Percentiles rank a stretch among this genome's conserved stretches.
These are phyloP conservation scores for Eupithecia centaureata DNA, from an alignment of 2,888 invertebrate species.

Conservation along the genomic window DNA sequence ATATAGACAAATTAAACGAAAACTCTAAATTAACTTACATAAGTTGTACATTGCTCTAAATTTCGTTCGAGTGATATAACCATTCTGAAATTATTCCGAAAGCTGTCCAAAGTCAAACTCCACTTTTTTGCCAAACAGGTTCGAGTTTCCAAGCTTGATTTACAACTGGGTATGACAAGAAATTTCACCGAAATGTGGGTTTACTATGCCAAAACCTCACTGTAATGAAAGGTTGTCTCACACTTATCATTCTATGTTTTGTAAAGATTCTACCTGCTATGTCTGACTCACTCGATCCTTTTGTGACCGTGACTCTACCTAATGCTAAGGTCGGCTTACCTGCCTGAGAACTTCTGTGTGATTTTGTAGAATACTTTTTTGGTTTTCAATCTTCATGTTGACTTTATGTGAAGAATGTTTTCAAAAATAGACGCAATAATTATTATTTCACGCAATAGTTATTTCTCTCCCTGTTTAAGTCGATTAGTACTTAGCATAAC, in stretches of 20 bases:
- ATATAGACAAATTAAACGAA: too few species aligned
- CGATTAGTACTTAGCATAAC: too few species aligned
- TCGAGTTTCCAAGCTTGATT: conserved; percentile 26
- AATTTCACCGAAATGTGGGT: conserved; percentile 27
- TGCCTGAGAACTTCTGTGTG: conserved; percentile 31
- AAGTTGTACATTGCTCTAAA: neutral
- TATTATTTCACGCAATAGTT: too few species aligned
- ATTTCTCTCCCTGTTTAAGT: too few species aligned
- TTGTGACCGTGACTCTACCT: conserved; percentile 55
- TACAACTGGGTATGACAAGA: conserved; percentile 22
- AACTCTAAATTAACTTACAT: neutral
- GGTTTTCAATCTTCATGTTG: neutral
- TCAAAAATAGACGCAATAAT: too few species aligned
- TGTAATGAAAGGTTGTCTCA: conserved; percentile 11
- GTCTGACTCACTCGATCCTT: conserved; percentile 59
- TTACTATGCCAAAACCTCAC: conserved; percentile 11
- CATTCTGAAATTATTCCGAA: conserved; percentile 27
- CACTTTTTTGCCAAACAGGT: conserved; percentile 33
- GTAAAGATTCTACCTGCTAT: conserved; percentile 58
- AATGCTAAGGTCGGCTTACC: conserved; percentile 44
- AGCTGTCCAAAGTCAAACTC: conserved; percentile 34
- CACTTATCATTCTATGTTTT: conserved; percentile 31
- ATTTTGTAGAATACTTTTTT: conserved; percentile 18
- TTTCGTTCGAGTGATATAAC: conserved; percentile 8
- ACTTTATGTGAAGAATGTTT: too few species aligned